Evolutionary conservation across 2,888 invertebrate genomes (phyloP).

Genomic region (Lasius platythorax): DNA sequence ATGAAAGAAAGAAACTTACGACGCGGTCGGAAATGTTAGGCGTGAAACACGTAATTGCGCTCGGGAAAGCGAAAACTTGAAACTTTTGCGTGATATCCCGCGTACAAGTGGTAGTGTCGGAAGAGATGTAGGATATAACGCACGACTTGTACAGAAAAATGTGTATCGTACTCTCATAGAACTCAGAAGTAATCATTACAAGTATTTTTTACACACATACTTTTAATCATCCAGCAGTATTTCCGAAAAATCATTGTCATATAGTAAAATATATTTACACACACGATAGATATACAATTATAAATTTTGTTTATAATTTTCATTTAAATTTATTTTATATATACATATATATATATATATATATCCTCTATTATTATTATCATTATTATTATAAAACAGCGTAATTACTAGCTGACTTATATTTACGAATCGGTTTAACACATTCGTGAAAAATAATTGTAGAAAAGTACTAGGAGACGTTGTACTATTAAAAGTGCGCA

Average conservation of each 20-base stretch:
- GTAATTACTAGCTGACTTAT: neutral
- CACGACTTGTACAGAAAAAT: neutral
- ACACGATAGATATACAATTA: neutral
- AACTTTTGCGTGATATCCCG: neutral
- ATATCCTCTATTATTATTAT: too few species aligned
- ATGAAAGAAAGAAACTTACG: slow-evolving; percentile 36
- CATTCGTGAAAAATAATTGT: neutral
- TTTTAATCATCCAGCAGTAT: too few species aligned
- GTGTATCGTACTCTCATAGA: neutral
- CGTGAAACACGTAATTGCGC: slow-evolving; percentile 35
- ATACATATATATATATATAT: neutral
- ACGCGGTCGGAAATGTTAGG: slow-evolving; percentile 7
- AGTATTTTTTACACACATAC: neutral
- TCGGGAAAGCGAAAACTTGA: neutral
- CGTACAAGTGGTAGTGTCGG: too few species aligned
- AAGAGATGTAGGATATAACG: neutral
- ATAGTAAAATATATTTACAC: neutral
- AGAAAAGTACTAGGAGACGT: neutral
- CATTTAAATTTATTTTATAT: neutral
- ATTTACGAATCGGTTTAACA: neutral
- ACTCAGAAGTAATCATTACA: neutral
- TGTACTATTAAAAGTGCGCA: slow-evolving; percentile 20
- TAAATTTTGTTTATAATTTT: neutral
- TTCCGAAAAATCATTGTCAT: neutral
- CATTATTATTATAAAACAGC: neutral